phyloP scores from a whole-genome alignment of 30 jellyfish, hydroid and myxozoan genomes.

The Aurelia sp. region DNA sequence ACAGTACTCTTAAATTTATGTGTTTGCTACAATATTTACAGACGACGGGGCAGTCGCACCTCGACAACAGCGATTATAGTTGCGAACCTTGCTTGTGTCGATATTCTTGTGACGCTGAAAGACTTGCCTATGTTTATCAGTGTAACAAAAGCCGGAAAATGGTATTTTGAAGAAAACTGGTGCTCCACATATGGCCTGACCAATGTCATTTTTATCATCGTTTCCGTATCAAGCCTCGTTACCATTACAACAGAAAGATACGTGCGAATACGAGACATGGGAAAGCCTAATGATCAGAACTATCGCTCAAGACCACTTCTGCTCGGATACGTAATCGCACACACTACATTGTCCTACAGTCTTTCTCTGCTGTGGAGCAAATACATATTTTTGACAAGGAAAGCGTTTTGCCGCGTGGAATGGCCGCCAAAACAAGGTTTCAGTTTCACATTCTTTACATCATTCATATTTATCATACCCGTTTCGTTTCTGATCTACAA shows the following conservation, averaged over 20 bases:
- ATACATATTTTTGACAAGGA: conserved; percentile 87
- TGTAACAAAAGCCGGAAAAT: conserved; percentile 75
- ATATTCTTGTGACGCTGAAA: conserved; percentile 88
- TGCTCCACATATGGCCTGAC: conserved; percentile 93
- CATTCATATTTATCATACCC: conserved; percentile 87
- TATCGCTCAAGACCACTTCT: conserved; percentile 75
- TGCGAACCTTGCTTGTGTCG: conserved; percentile 95
- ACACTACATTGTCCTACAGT: conserved; percentile 94
- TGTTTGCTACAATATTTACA: conserved; percentile 76
- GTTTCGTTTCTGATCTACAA: conserved; percentile 89
- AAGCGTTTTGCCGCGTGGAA: conserved; percentile 94
- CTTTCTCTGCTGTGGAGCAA: conserved; percentile 95
- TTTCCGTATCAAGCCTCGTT: conserved; percentile 92
- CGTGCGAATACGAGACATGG: conserved; percentile 67
- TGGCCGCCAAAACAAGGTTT: conserved; percentile 97
- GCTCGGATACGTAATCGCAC: conserved; percentile 97
- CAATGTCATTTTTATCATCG: conserved; percentile 87
- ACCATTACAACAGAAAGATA: conserved; percentile 89
- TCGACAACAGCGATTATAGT: conserved; percentile 94
- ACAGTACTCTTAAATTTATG: conserved; percentile 60
- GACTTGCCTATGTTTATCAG: conserved; percentile 82
- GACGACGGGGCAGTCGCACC: conserved; percentile 72
- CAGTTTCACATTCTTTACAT: conserved; percentile 86
- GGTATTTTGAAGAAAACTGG: conserved; percentile 94
- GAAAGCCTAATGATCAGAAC: conserved; percentile 26